Evolutionary conservation across 2,888 invertebrate genomes (phyloP).

Genomic region (Lasioglossum pauxillum): DNA sequence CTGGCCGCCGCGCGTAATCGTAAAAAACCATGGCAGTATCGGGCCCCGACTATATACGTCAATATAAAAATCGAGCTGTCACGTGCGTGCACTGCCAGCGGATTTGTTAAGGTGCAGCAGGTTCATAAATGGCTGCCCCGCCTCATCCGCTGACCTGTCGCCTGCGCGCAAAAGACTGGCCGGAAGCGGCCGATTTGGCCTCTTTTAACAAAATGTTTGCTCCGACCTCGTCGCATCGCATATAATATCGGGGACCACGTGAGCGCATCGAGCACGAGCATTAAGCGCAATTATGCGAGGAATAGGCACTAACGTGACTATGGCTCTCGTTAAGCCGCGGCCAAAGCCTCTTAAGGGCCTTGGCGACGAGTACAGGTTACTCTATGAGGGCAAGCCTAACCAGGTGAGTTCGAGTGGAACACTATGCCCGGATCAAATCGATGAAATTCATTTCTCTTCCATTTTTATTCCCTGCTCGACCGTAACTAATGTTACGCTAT

Average conservation of each 20-base stretch:
- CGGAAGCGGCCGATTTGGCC: conserved; percentile 82
- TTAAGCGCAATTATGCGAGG: conserved; percentile 64
- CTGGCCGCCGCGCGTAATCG: conserved; percentile 58
- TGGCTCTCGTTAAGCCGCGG: conserved; percentile 44
- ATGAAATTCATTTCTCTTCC: neutral
- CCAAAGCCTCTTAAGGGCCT: conserved; percentile 45
- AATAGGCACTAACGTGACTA: conserved; percentile 40
- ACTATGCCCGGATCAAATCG: neutral
- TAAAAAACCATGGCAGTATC: conserved; percentile 56
- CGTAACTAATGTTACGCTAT: neutral
- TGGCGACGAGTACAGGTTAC: conserved; percentile 38
- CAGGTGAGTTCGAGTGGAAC: conserved; percentile 25
- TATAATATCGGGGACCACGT: conserved; percentile 70
- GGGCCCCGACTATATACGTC: conserved; percentile 41
- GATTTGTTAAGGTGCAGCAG: conserved; percentile 79
- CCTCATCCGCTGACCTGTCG: conserved; percentile 83
- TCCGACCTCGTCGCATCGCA: conserved; percentile 60
- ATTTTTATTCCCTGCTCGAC: neutral
- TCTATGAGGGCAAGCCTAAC: conserved; percentile 5
- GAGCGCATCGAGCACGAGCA: conserved; percentile 58
- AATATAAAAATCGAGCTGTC: conserved; percentile 68
- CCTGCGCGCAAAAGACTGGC: conserved; percentile 70
- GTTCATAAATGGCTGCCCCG: conserved; percentile 83
- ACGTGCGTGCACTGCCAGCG: conserved; percentile 57
- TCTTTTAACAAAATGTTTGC: conserved; percentile 77